Conservation (phyloP, 2,113 vertebrate species). For the Halichoerus grypus region DNA sequence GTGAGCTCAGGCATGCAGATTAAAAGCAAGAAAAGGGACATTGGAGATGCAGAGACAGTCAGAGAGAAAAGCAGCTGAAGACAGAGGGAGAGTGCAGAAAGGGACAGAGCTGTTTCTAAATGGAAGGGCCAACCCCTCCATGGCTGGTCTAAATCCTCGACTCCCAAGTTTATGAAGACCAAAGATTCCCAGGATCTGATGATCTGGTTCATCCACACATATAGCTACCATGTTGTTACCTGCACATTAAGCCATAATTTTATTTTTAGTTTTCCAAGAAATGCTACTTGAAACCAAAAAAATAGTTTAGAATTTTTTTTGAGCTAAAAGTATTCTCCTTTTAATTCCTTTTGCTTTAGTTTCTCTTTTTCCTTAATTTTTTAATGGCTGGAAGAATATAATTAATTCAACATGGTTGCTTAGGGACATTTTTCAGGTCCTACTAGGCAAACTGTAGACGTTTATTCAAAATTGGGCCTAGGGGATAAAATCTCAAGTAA, state of each 20-base stretch:
- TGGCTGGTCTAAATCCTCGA: background rate
- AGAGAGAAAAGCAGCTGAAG: background rate
- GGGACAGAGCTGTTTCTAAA: accelerated
- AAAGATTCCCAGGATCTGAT: background rate
- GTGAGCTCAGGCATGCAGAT: background rate
- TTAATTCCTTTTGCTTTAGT: conserved; percentile 61
- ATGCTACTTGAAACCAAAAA: conserved; percentile 54
- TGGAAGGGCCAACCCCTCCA: background rate
- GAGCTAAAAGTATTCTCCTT: conserved; percentile 49
- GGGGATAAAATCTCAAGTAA: conserved; percentile 55
- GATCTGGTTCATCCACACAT: background rate
- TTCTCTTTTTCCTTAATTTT: conserved; percentile 59
- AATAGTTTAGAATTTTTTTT: conserved; percentile 40
- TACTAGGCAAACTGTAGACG: conserved; percentile 4
- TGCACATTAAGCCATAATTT: background rate
- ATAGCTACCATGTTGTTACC: background rate
- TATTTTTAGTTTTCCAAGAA: conserved; percentile 52
- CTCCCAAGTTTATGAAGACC: background rate
- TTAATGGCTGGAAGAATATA: conserved; percentile 70
- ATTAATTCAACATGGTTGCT: conserved; percentile 71
- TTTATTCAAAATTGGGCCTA: conserved; percentile 48
- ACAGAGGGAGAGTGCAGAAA: background rate
- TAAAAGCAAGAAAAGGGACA: background rate
- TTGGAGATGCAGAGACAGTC: accelerated
- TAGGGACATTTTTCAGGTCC: conserved; percentile 56